Evolutionary conservation across 2,888 invertebrate species (phyloP).

Genomic region (Synergus itoensis): DNA sequence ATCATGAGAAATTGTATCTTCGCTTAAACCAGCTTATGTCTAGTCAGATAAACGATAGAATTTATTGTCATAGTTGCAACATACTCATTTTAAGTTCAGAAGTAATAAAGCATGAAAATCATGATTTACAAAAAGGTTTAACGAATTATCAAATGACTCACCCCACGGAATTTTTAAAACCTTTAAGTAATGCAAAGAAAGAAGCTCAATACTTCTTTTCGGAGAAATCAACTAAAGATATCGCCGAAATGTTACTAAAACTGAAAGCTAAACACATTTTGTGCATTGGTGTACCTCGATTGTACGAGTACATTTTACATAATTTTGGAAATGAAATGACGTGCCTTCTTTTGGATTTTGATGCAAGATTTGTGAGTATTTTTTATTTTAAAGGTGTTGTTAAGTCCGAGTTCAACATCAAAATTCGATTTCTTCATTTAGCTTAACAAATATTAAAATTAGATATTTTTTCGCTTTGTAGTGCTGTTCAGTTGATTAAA

Average conservation of each 20-base stretch:
- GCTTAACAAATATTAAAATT: too few species aligned
- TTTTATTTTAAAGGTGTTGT: not conserved
- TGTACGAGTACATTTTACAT: slow-evolving; percentile 84
- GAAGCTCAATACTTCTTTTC: slow-evolving; percentile 95
- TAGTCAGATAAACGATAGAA: slow-evolving; percentile 69
- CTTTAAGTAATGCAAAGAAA: slow-evolving; percentile 86
- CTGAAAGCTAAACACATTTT: slow-evolving; percentile 83
- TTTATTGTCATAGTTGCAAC: slow-evolving; percentile 84
- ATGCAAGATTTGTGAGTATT: slow-evolving; percentile 83
- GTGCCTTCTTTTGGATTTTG: slow-evolving; percentile 89
- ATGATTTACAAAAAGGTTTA: slow-evolving; percentile 80
- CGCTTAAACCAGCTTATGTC: slow-evolving; percentile 79
- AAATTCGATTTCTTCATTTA: too few species aligned
- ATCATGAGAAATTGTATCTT: slow-evolving; percentile 80
- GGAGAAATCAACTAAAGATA: slow-evolving; percentile 82
- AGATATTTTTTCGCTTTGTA: too few species aligned
- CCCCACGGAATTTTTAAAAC: slow-evolving; percentile 85
- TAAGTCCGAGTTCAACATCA: too few species aligned
- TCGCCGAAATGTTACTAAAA: slow-evolving; percentile 82
- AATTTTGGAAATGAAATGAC: slow-evolving; percentile 74
- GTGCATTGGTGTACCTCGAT: slow-evolving; percentile 92
- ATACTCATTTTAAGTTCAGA: slow-evolving; percentile 78
- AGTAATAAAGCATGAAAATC: slow-evolving; percentile 79
- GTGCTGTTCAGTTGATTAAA: too few species aligned
- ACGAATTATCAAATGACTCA: slow-evolving; percentile 81